Percentiles rank a stretch among this genome's conserved stretches.
Conservation (phyloP, 2,113 vertebrate species). For the rabbit (Oryctolagus cuniculus) region DNA sequence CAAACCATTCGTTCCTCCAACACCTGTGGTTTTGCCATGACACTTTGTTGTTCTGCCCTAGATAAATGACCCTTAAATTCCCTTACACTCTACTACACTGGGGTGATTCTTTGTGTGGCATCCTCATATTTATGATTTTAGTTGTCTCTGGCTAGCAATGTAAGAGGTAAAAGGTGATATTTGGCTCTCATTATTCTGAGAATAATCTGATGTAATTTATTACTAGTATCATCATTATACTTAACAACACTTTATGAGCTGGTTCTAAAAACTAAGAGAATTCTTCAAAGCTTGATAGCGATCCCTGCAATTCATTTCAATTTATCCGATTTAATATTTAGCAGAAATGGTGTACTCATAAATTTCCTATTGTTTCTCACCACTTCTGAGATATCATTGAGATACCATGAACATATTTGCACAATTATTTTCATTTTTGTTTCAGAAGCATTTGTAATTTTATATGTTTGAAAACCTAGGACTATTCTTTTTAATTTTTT, state of each 20-base stretch:
- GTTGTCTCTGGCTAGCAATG: not conserved
- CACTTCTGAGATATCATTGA: not conserved
- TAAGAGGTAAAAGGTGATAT: not conserved
- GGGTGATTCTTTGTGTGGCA: not conserved
- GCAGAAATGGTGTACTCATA: not conserved
- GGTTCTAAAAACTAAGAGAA: not conserved
- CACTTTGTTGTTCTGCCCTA: not conserved
- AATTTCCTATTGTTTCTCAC: slow-evolving; percentile 10
- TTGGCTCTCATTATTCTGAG: not conserved
- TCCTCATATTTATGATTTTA: not conserved
- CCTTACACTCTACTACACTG: not conserved
- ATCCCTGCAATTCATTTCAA: not conserved
- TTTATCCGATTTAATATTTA: slow-evolving; percentile 29
- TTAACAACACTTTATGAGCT: not conserved
- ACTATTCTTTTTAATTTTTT: not conserved
- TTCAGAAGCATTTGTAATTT: slow-evolving; percentile 36
- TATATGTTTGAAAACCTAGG: slow-evolving; percentile 8
- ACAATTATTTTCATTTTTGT: slow-evolving; percentile 55
- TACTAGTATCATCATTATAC: not conserved
- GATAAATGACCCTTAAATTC: not conserved
- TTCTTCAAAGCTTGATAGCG: not conserved
- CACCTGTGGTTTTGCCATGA: not conserved
- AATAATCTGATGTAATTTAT: not conserved
- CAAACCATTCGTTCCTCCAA: not conserved
- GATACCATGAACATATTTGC: no score